Percentiles rank a stretch among this genome's conserved stretches.
phyloP scores from a whole-genome alignment of 2,797 vertebrate species.

The Coregonus suidteri region DNA sequence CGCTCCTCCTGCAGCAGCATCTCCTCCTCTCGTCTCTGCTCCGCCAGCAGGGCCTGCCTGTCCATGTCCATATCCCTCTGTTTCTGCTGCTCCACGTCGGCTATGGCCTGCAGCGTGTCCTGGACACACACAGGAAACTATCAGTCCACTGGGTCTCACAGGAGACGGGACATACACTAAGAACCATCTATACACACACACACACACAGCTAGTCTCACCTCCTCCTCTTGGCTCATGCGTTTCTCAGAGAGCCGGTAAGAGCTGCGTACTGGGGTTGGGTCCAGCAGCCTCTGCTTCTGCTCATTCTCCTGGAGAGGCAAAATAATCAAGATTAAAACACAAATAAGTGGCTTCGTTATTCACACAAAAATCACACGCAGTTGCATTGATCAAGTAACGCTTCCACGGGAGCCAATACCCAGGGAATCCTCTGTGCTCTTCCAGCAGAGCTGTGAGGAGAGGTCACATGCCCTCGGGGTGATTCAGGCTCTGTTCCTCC shows the following conservation, averaged over 20 bases:
- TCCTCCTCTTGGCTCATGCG: slow-evolving; percentile 76
- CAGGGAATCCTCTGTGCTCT: slow-evolving; percentile 35
- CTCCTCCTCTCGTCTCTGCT: slow-evolving; percentile 92
- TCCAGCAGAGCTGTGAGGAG: slow-evolving; percentile 23
- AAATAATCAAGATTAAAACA: not conserved
- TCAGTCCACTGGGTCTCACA: not conserved
- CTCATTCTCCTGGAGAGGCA: slow-evolving; percentile 80
- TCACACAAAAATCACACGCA: not conserved
- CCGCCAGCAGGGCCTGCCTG: slow-evolving; percentile 88
- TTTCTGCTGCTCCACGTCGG: slow-evolving; percentile 81
- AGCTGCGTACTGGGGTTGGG: slow-evolving; percentile 76
- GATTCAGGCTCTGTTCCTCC: slow-evolving; percentile 16
- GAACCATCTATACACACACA: not conserved
- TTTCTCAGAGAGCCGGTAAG: slow-evolving; percentile 79
- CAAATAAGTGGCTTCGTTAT: too few relatives aligned
- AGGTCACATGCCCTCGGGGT: slow-evolving; percentile 24
- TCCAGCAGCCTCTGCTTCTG: slow-evolving; percentile 82
- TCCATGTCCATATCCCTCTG: slow-evolving; percentile 88
- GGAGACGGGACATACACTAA: not conserved
- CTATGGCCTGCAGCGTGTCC: slow-evolving; percentile 72
- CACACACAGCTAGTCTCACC: slow-evolving; percentile 48
- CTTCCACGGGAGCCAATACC: not conserved
- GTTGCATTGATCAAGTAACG: not conserved
- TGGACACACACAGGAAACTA: slow-evolving; percentile 47
- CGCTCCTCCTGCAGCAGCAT: slow-evolving; percentile 89